Evolutionary conservation across 2,888 invertebrate species (phyloP).

Genomic region (Drosophila bunnanda): DNA sequence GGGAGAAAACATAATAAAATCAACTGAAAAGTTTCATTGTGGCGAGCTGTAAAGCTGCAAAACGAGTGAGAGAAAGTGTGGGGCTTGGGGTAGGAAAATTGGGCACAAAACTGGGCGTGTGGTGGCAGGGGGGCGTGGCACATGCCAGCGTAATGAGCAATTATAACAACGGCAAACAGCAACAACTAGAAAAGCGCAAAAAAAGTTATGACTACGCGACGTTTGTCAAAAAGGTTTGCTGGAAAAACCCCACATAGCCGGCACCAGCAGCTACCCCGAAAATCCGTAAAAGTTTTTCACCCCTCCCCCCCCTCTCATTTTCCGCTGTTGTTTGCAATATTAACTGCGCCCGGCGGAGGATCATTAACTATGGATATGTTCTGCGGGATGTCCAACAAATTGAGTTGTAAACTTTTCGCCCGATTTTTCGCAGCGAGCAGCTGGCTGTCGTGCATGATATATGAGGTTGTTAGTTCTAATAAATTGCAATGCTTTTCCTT

Average conservation of each 20-base stretch:
- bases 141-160: conserved; percentile 60
- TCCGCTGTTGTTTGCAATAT: conserved; percentile 31
- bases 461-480: conserved; percentile 13
- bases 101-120: background rate
- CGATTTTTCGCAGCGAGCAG: conserved; percentile 10
- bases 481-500: conserved; percentile 4
- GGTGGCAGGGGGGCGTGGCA: conserved; percentile 44
- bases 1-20: conserved; percentile 29
- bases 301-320: background rate
- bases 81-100: background rate
- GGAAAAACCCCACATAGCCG: background rate
- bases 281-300: conserved; percentile 16
- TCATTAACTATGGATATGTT: conserved; percentile 51
- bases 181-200: conserved; percentile 47
- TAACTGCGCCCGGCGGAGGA: conserved; percentile 40
- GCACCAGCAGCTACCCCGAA: background rate
- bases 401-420: conserved; percentile 38
- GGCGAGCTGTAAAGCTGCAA: conserved; percentile 72
- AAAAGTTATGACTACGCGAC: conserved; percentile 72
- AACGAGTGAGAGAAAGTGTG: conserved; percentile 9
- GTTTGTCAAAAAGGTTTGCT: conserved; percentile 69
- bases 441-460: conserved; percentile 16
- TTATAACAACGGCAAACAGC: conserved; percentile 40
- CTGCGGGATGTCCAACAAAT: conserved; percentile 42
- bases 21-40: conserved; percentile 67